These are phyloP conservation scores for Mercenaria mercenaria DNA, from an alignment of 1,140 invertebrate species.

Conservation along the genomic window DNA sequence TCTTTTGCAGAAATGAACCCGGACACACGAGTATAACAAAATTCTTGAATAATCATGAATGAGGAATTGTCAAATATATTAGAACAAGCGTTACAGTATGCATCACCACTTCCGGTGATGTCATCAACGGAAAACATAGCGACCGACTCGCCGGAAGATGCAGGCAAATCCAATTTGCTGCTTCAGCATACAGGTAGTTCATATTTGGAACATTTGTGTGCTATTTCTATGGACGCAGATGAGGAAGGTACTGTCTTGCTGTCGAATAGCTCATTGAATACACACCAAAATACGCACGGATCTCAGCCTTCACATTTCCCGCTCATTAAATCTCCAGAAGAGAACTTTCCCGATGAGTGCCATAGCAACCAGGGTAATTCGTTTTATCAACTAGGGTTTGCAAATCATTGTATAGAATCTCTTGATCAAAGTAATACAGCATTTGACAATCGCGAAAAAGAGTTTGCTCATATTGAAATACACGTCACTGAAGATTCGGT, in stretches of 20 bases:
- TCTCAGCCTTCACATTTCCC: too few species aligned
- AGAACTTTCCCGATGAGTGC: not conserved
- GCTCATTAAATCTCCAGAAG: too few species aligned
- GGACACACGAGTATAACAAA: too few species aligned
- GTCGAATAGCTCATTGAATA: too few species aligned
- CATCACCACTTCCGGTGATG: constrained; percentile 25
- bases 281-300: too few species aligned
- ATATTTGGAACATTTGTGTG: not conserved
- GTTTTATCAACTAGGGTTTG: not conserved
- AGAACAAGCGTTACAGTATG: constrained; percentile 31
- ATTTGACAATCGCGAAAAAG: not conserved
- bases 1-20: too few species aligned
- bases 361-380: not conserved
- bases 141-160: not conserved
- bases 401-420: not conserved
- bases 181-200: not conserved
- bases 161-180: too few species aligned
- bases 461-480: not conserved
- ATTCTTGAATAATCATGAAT: constrained; percentile 28
- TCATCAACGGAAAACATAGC: not conserved
- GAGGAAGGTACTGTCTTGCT: too few species aligned
- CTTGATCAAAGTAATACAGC: not conserved
- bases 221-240: not conserved
- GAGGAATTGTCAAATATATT: constrained; percentile 38
- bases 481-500: not conserved